phyloP scores from a whole-genome alignment of 2,113 vertebrate genomes.

The Dasyornis broadbenti region DNA sequence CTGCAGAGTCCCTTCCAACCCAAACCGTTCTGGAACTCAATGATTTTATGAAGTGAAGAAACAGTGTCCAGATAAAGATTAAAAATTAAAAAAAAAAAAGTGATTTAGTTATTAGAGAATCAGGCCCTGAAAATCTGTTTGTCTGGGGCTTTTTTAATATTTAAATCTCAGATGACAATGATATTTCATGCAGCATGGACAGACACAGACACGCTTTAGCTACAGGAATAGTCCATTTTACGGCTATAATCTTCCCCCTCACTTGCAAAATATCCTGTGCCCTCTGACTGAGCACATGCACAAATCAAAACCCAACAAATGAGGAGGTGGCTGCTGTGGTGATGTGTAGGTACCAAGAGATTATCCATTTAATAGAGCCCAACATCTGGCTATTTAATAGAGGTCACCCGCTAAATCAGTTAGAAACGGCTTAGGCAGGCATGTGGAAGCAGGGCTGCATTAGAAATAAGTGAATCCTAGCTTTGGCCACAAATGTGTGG shows the following conservation, averaged over 20 bases:
- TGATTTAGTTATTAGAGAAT: neutral
- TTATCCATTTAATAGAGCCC: slow-evolving; percentile 26
- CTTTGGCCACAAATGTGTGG: slow-evolving; percentile 48
- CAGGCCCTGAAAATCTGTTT: neutral
- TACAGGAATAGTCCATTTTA: neutral
- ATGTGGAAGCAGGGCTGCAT: neutral
- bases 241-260: neutral
- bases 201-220: neutral
- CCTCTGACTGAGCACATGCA: neutral
- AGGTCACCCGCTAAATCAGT: slow-evolving; percentile 45
- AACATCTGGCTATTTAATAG: slow-evolving; percentile 50
- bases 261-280: neutral
- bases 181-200: neutral
- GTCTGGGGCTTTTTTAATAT: neutral
- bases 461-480: slow-evolving; percentile 42
- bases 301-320: neutral
- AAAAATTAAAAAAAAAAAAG: neutral
- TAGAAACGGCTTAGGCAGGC: slow-evolving; percentile 5
- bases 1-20: neutral
- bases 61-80: neutral
- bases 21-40: neutral
- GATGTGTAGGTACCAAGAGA: neutral
- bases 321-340: neutral
- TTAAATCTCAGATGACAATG: neutral
- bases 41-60: neutral